Percentiles rank a stretch among this genome's conserved stretches.
Conservation (phyloP, 2,888 invertebrate genomes). For the Ecliptopera silaceata region DNA sequence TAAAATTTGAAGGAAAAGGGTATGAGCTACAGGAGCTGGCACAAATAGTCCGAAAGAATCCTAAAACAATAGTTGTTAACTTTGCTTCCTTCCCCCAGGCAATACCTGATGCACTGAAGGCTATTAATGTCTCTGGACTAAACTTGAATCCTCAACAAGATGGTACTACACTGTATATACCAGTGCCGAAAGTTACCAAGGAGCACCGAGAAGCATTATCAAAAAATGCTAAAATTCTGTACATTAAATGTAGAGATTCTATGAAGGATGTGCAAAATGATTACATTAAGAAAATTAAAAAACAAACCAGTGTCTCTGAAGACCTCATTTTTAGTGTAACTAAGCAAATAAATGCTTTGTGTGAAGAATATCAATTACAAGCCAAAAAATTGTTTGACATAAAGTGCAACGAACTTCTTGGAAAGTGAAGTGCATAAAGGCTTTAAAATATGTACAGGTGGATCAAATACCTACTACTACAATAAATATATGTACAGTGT, state of each 20-base stretch:
- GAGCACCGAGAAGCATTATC: conserved; percentile 95
- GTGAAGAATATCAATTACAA: conserved; percentile 84
- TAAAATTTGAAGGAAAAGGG: conserved; percentile 90
- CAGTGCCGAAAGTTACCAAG: conserved; percentile 95
- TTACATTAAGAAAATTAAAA: conserved; percentile 87
- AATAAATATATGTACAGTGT: too few relatives aligned
- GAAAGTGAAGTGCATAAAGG: conserved; percentile 58
- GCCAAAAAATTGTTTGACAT: conserved; percentile 75
- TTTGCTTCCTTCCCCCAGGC: conserved; percentile 93
- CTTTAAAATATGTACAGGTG: neutral
- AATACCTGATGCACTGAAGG: conserved; percentile 89
- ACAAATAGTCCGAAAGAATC: conserved; percentile 93
- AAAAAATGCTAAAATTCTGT: conserved; percentile 93
- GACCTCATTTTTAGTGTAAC: conserved; percentile 87
- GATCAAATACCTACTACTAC: neutral
- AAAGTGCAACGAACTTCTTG: conserved; percentile 91
- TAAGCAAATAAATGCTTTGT: conserved; percentile 87
- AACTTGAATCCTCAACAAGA: conserved; percentile 98
- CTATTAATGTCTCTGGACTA: conserved; percentile 91
- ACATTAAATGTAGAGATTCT: conserved; percentile 89
- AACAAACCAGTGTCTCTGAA: conserved; percentile 86
- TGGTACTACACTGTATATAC: conserved; percentile 93
- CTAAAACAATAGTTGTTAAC: conserved; percentile 93
- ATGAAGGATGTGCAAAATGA: conserved; percentile 90
- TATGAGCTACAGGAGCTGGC: conserved; percentile 94